Evolutionary conservation across 2,797 vertebrate genomes (phyloP), one percentile per base, ranked within the genome.

Genomic region (Hafferia zeledoni): DNA sequence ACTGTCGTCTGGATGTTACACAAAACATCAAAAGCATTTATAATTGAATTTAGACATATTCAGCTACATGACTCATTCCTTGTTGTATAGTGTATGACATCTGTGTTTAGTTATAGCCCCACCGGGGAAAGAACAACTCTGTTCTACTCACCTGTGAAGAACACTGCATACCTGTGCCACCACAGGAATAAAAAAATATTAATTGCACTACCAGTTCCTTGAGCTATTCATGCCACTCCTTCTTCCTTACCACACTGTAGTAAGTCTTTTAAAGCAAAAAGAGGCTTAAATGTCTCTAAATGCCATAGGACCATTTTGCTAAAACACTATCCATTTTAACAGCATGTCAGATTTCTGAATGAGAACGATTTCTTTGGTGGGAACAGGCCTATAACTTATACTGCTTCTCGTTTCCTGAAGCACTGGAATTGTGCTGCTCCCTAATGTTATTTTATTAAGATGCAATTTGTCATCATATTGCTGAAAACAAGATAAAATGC

Each of bases 361-460:
- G 87, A 64, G 81, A 93, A 86, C 22, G 22, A 92, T 77, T 92
- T 89, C 81, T 92, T 95, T 5, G 5, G 82, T 82, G 83, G 86
- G 83, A 97, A 81, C 44, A 78, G 78, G 74, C 74, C 83, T 92
- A 67, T 94, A 96, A 96, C 82, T 94, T 93, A 84, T 43, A 82
- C 69, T 69, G 67, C 85, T 91, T 91, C 70, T 97, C 63, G 90
- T 91, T 95, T 96, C 71, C 95, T 84, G 64, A 84, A 93, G 92
- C 78, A 68, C 63, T 93, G 69, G 87, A 95, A 92, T 85, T 95
- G 69, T 80, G 83, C 72, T 89, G 84, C 86, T 95, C 92, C 94
- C 91, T 93, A 92, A 95, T 74, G 95, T 94, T 93, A 75, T 91
- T 96, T 96, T 96, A 96, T 95, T 95, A 95, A 96, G 95, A 96